Percentiles rank a stretch among this genome's conserved stretches.
Evolutionary conservation across 2,113 vertebrate species (phyloP).

Genomic region (Siphamia tubifer): DNA sequence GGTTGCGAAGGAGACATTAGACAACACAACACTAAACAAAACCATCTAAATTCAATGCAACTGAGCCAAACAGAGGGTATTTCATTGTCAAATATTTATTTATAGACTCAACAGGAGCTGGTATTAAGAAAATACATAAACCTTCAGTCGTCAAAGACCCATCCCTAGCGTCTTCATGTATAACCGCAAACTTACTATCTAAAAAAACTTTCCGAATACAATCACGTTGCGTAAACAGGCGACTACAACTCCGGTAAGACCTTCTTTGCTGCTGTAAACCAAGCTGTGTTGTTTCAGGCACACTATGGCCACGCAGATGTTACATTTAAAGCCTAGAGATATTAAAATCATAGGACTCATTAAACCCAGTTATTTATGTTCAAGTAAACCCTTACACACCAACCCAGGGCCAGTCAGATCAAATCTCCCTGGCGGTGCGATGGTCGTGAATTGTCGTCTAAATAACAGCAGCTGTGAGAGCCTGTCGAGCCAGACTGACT

Average conservation of each 20-base stretch:
- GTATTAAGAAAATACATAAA: background rate
- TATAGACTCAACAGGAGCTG: background rate
- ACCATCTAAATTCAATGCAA: background rate
- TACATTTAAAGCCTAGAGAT: constrained; percentile 41
- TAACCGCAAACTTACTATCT: no score
- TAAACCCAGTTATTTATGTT: constrained; percentile 75
- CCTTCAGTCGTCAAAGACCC: background rate
- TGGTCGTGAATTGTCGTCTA: constrained; percentile 62
- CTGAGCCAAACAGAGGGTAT: background rate
- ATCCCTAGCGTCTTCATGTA: background rate
- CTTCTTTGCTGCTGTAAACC: constrained; percentile 39
- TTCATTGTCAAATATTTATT: background rate
- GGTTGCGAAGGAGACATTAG: no score
- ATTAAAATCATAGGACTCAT: constrained; percentile 67
- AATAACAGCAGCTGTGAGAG: constrained; percentile 73
- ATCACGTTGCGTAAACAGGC: background rate
- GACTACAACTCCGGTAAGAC: background rate
- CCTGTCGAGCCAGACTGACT: constrained; percentile 31
- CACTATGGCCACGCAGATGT: constrained; percentile 49
- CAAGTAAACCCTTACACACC: constrained; percentile 23
- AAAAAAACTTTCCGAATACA: background rate
- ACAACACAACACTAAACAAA: background rate
- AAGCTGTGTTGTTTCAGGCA: constrained; percentile 44
- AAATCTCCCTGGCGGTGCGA: constrained; percentile 37
- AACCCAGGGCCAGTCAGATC: constrained; percentile 38